These are phyloP conservation scores for Mionectes olivaceus DNA, from an alignment of 2,797 vertebrate genomes.

Conservation along the genomic window DNA sequence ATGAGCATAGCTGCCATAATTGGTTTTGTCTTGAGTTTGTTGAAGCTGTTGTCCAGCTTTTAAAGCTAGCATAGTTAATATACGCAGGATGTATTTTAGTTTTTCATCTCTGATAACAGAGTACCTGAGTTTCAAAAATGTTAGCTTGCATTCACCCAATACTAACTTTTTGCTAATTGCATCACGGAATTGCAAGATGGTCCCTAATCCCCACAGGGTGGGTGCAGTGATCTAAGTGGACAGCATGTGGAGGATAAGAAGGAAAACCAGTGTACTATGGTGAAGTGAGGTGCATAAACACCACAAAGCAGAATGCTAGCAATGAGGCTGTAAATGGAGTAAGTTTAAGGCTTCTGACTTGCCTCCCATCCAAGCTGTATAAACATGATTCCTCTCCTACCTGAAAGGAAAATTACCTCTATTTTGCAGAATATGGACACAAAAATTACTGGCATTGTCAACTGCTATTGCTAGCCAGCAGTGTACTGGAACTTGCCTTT, in stretches of 20 bases:
- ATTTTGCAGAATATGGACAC: background rate
- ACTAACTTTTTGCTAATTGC: background rate
- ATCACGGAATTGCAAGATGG: background rate
- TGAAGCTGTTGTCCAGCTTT: background rate
- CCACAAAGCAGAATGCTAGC: background rate
- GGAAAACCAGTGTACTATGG: background rate
- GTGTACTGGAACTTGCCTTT: background rate
- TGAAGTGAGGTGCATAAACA: background rate
- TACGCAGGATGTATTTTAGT: background rate
- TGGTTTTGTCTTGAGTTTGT: background rate
- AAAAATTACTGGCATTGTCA: background rate
- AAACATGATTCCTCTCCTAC: background rate
- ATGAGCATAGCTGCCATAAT: background rate
- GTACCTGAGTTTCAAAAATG: background rate
- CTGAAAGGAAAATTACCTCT: background rate
- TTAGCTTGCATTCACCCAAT: background rate
- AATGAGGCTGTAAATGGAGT: background rate
- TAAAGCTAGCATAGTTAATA: background rate
- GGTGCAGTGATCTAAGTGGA: background rate
- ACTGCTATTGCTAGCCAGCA: background rate
- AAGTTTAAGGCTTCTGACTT: background rate
- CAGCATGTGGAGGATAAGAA: background rate
- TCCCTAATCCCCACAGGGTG: background rate
- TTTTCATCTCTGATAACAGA: background rate
- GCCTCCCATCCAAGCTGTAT: background rate